A percentile compares a stretch with the other conserved stretches of the same genome.
These are phyloP conservation scores for Rutpela maculata DNA, from an alignment of 2,888 invertebrate species.

Conservation along the genomic window DNA sequence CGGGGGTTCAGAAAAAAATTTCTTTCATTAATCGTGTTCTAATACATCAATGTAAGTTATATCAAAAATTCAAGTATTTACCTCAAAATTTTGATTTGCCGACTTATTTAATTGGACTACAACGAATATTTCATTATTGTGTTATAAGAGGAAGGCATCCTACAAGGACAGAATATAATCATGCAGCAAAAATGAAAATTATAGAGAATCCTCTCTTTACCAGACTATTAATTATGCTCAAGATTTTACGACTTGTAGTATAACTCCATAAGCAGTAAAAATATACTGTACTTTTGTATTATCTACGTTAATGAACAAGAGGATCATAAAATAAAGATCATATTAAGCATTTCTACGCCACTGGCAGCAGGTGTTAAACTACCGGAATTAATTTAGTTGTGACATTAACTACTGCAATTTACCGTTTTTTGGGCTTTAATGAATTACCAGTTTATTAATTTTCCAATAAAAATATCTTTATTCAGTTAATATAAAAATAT, in stretches of 20 bases:
- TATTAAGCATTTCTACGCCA: slow-evolving; percentile 1
- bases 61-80: too few relatives aligned
- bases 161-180: too few relatives aligned
- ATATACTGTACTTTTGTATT: neutral
- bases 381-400: neutral
- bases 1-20: too few relatives aligned
- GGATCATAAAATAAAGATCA: neutral
- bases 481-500: too few relatives aligned
- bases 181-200: neutral
- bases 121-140: too few relatives aligned
- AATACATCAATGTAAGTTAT: too few relatives aligned
- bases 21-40: too few relatives aligned
- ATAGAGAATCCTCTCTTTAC: neutral
- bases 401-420: neutral
- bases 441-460: too few relatives aligned
- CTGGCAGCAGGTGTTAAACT: neutral
- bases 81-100: too few relatives aligned
- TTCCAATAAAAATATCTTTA: too few relatives aligned
- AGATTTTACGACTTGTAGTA: neutral
- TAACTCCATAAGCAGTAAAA: neutral
- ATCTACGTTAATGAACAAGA: neutral
- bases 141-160: too few relatives aligned
- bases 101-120: too few relatives aligned
- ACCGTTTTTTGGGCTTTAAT: neutral
- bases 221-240: neutral